Evolutionary conservation across 2,797 vertebrate species (phyloP).

Genomic region (Hafferia zeledoni): DNA sequence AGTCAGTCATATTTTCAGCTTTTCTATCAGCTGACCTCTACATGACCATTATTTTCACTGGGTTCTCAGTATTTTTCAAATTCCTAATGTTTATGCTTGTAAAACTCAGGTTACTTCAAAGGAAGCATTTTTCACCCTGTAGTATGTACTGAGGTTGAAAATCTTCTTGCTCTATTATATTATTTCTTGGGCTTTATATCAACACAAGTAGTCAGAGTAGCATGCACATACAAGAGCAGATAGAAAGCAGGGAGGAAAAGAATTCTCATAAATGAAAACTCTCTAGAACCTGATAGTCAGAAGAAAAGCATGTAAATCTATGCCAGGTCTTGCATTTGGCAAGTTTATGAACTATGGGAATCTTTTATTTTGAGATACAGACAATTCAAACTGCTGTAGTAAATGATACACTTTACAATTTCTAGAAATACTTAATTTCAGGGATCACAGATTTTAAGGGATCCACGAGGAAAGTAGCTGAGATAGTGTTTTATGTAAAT

Average conservation of each 20-base stretch:
- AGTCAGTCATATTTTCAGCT: not conserved
- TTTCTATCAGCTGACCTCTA: not conserved
- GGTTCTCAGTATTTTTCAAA: not conserved
- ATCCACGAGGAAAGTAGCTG: not conserved
- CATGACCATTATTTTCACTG: not conserved
- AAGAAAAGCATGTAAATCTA: not conserved
- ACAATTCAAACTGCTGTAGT: not conserved
- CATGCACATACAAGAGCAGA: not conserved
- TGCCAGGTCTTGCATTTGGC: not conserved
- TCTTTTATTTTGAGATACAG: not conserved
- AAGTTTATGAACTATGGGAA: not conserved
- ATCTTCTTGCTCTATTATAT: not conserved
- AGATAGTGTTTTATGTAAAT: not conserved
- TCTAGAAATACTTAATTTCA: conserved; percentile 23
- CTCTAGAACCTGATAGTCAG: not conserved
- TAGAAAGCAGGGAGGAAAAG: not conserved
- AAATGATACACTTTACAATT: not conserved
- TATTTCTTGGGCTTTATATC: not conserved
- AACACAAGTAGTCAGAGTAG: not conserved
- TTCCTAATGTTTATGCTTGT: not conserved
- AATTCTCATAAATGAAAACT: not conserved
- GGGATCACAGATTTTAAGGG: not conserved
- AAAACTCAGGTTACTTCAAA: not conserved
- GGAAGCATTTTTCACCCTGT: not conserved
- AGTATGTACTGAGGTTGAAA: not conserved